These are phyloP conservation scores for Nothoprocta perdicaria DNA, from an alignment of 2,113 vertebrate species.

Conservation along the genomic window DNA sequence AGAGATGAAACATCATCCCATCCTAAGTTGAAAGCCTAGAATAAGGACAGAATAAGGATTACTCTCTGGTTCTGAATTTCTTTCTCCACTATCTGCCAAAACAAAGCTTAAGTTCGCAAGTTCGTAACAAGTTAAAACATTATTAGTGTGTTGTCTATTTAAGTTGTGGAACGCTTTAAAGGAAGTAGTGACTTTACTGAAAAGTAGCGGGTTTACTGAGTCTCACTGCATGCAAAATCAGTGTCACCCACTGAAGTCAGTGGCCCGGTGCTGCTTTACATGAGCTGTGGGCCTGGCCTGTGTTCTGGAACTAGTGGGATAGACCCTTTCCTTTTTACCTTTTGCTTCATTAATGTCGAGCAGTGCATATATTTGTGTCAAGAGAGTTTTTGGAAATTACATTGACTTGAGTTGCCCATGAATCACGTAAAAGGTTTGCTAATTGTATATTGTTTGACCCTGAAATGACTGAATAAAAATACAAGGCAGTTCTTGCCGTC, in stretches of 20 bases:
- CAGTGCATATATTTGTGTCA: slow-evolving; percentile 20
- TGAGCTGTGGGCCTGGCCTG: background rate
- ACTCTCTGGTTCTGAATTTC: background rate
- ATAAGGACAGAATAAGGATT: background rate
- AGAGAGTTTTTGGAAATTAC: slow-evolving; percentile 34
- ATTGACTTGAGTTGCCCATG: slow-evolving; percentile 6
- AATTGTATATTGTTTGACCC: slow-evolving; percentile 10
- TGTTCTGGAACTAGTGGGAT: slow-evolving; percentile 32
- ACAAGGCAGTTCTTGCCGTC: background rate
- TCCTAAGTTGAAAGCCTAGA: background rate
- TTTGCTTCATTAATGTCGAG: slow-evolving; percentile 43
- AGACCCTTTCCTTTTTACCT: slow-evolving; percentile 15
- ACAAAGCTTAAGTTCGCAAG: background rate
- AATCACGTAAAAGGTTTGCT: background rate
- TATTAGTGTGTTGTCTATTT: slow-evolving; percentile 10
- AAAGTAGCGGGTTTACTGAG: background rate
- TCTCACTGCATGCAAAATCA: background rate
- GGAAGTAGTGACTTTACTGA: slow-evolving; percentile 2
- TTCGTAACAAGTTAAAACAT: background rate
- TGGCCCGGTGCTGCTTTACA: background rate
- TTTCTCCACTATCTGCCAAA: background rate
- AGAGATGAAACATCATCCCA: background rate
- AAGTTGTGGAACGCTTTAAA: background rate
- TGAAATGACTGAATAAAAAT: slow-evolving; percentile 34
- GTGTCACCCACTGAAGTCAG: background rate